Base-by-base conservation (phyloP, 2,888 invertebrate genomes). In the Leptopilina myrica region DNA sequence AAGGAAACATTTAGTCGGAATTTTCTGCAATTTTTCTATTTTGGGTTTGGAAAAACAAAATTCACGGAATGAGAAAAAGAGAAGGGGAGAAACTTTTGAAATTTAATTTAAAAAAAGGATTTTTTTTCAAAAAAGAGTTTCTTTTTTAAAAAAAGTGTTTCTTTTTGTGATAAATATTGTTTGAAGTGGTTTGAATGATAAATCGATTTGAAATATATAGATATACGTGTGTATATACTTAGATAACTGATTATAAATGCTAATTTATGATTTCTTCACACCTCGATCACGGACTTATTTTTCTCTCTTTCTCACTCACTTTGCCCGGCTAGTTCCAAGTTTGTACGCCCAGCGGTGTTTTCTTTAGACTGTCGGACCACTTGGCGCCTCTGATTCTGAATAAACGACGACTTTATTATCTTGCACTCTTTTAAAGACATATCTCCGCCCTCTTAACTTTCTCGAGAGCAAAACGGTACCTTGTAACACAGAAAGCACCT, bases 231-330 rank as follows among this genome's bases (percentile, higher is more conserved):
- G 49, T 9, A 14, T 80, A 79, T 20, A 20, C 20, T 20, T 79
- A 86, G 85, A 82, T 77, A 49, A 49, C 79, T 81, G 86, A 88
- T 89, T 87, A 87, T 84, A 86, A 89, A 90, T 89, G 89, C 87
- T 88, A 89, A 89, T 90, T 88, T 86, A 87, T 82, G 84, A 87
- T 86, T 87, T 84, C 84, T 87, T 87, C 86, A 83, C 87, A 85
- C 85, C 84, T 81, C 81, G 76, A 76, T 78, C 77, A 33, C 59
- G 76, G 53, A 43, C 81, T 80, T 64, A 20, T 20, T 33, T 77
- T 64, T 75, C 79, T 26, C 77, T 80, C 80, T 78, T 79, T 67
- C 76, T 65, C 77, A 26, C 53, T 79, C 49, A 46, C 76, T 76
- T 78, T 82, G 76, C 76, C 80, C 77, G 80, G 73, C 76, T 79